Percentiles rank a stretch among this genome's conserved stretches.
These are phyloP conservation scores for Drosophila virilis DNA, from an alignment of 1,140 invertebrate genomes.

Conservation along the genomic window DNA sequence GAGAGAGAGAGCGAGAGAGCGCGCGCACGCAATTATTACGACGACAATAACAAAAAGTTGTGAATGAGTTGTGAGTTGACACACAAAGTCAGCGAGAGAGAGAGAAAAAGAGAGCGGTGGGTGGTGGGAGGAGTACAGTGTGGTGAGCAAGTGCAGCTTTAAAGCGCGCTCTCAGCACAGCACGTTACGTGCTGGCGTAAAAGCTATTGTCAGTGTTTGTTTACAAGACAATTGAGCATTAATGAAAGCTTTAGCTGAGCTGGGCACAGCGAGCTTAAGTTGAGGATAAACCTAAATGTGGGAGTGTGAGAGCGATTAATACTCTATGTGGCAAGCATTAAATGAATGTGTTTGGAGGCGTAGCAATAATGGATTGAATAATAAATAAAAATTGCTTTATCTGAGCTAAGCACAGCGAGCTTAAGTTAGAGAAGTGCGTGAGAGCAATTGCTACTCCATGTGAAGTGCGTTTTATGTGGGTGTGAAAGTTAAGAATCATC, in stretches of 20 bases:
- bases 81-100: neutral
- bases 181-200: neutral
- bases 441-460: neutral
- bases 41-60: conserved; percentile 42
- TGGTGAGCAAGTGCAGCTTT: neutral
- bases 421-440: neutral
- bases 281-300: neutral
- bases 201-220: conserved; percentile 2
- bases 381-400: neutral
- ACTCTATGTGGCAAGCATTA: no score
- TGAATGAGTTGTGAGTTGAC: conserved; percentile 39
- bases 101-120: neutral
- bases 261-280: neutral
- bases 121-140: neutral
- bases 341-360: no score
- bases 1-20: neutral
- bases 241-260: neutral
- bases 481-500: no score
- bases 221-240: neutral
- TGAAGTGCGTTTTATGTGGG: no score
- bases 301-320: neutral
- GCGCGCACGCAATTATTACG: conserved; percentile 27
- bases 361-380: no score
- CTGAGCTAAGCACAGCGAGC: neutral
- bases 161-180: neutral